Evolutionary conservation across 2,113 vertebrate genomes (phyloP).

Genomic region (Tretioscincus oriximinensis): DNA sequence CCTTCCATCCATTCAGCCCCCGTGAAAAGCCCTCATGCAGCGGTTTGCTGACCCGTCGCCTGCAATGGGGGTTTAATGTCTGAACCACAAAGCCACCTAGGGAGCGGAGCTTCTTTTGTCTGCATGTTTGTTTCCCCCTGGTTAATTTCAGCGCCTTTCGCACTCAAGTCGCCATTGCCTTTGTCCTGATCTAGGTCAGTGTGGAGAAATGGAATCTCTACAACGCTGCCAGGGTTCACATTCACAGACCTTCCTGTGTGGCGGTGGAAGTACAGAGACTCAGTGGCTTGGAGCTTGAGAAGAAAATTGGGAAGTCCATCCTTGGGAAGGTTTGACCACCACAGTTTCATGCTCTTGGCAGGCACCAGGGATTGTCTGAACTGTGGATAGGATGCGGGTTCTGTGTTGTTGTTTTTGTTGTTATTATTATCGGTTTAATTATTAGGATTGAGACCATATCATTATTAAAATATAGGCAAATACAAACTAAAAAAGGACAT

Average conservation of each 20-base stretch:
- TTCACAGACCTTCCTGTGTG: conserved; percentile 88
- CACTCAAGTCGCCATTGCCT: not conserved
- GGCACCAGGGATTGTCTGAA: not conserved
- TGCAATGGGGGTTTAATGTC: conserved; percentile 1
- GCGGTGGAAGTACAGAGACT: conserved; percentile 91
- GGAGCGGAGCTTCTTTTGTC: not conserved
- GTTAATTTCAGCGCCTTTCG: not conserved
- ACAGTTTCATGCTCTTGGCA: not conserved
- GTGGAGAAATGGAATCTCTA: conserved; percentile 93
- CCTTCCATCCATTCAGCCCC: no score
- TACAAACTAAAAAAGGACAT: no score
- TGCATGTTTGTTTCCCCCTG: not conserved
- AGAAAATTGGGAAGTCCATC: conserved; percentile 92
- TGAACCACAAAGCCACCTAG: not conserved
- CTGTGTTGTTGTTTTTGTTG: no score
- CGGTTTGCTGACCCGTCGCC: not conserved
- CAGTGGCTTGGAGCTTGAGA: conserved; percentile 80
- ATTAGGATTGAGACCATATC: no score
- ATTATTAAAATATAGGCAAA: no score
- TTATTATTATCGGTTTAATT: no score
- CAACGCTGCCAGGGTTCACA: conserved; percentile 86
- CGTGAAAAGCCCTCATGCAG: not conserved
- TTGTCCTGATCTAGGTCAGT: conserved; percentile 73
- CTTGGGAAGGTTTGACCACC: conserved; percentile 86
- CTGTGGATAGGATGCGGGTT: not conserved